Percentiles rank a stretch among this genome's conserved stretches.
Conservation (phyloP, 2,113 vertebrate species). For the Orthonyx spaldingii region DNA sequence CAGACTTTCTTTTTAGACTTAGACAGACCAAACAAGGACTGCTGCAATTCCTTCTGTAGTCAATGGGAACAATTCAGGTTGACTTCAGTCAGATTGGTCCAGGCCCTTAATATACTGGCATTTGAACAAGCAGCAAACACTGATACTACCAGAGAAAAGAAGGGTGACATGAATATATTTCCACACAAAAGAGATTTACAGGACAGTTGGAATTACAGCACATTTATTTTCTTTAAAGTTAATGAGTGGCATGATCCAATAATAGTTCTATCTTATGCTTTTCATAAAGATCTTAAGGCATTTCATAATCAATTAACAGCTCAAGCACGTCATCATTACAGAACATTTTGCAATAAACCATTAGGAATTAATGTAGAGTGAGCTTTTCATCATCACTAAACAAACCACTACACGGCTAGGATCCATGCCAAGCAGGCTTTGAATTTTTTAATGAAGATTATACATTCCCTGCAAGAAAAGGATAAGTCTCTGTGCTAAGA, state of each 20-base stretch:
- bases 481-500: neutral
- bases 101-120: neutral
- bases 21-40: neutral
- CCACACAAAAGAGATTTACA: neutral
- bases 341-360: slow-evolving; percentile 46
- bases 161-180: neutral
- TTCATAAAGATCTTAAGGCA: slow-evolving; percentile 61
- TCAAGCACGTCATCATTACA: slow-evolving; percentile 44
- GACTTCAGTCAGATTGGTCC: neutral
- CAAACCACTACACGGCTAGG: neutral
- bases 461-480: neutral
- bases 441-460: neutral
- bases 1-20: neutral
- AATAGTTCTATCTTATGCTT: slow-evolving; percentile 48
- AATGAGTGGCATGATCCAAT: slow-evolving; percentile 34
- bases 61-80: neutral
- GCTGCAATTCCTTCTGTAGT: neutral
- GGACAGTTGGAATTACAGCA: neutral
- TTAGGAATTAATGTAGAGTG: slow-evolving; percentile 37
- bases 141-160: neutral
- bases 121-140: neutral
- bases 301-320: slow-evolving; percentile 66
- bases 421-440: neutral
- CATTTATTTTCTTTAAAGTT: slow-evolving; percentile 56
- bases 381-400: slow-evolving; percentile 23